Evolutionary conservation across 2,113 vertebrate species (phyloP).

Genomic region (Parus major): DNA sequence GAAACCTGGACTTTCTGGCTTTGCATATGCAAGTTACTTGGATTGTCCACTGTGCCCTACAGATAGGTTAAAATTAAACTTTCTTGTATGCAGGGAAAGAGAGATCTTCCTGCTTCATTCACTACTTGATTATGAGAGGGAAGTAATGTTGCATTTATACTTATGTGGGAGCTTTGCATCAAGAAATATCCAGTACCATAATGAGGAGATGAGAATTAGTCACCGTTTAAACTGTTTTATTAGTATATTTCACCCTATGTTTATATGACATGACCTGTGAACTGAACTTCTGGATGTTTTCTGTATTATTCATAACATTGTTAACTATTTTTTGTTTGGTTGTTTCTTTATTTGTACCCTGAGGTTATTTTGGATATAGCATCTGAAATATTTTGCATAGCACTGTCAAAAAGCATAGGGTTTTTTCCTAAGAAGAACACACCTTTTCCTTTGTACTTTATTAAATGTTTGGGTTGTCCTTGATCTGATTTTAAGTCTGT

Average conservation of each 20-base stretch:
- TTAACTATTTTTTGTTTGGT: not conserved
- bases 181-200: not conserved
- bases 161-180: not conserved
- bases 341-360: not conserved
- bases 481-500: not conserved
- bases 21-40: not conserved
- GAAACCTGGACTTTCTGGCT: not conserved
- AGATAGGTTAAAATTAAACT: not conserved
- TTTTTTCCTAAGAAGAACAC: not conserved
- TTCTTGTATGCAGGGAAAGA: not conserved
- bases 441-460: not conserved
- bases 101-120: not conserved
- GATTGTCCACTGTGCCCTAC: not conserved
- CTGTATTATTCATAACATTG: not conserved
- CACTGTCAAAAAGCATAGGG: not conserved
- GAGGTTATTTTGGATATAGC: not conserved
- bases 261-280: not conserved
- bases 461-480: not conserved
- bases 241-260: not conserved
- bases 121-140: not conserved
- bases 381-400: not conserved
- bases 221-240: not conserved
- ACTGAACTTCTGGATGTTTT: not conserved
- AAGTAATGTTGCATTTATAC: not conserved
- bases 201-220: not conserved